A percentile compares a stretch with the other conserved stretches of the same genome.
phyloP scores from a whole-genome alignment of 2,888 invertebrate genomes.

The Drosophila atripex region DNA sequence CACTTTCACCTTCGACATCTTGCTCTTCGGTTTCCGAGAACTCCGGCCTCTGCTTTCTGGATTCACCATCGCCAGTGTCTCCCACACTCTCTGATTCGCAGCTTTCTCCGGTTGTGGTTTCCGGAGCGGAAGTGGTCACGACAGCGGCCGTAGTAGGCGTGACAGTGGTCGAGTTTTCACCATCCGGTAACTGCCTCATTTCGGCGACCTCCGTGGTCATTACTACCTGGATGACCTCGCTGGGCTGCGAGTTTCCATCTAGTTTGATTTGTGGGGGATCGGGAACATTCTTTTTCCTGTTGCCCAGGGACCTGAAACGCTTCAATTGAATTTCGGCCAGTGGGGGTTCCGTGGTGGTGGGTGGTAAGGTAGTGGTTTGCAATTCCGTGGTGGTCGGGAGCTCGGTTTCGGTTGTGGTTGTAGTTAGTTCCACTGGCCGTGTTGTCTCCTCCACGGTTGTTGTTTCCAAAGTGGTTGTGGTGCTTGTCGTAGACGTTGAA shows the following conservation, averaged over 20 bases:
- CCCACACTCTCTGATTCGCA: constrained; percentile 21
- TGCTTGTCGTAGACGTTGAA: not conserved
- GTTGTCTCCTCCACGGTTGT: constrained; percentile 12
- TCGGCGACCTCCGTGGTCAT: constrained; percentile 29
- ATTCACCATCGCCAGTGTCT: constrained; percentile 26
- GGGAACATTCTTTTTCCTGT: constrained; percentile 49
- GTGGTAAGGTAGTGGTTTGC: constrained; percentile 4
- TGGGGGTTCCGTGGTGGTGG: constrained; percentile 7
- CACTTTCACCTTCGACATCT: constrained; percentile 46
- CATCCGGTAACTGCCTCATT: constrained; percentile 8
- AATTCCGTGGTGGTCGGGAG: constrained; percentile 1
- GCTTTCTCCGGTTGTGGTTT: constrained; percentile 27
- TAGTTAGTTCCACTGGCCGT: not conserved
- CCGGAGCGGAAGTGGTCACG: constrained; percentile 26
- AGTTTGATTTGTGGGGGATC: constrained; percentile 57
- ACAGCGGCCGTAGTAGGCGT: constrained; percentile 10
- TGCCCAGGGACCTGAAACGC: constrained; percentile 21
- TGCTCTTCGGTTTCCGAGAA: constrained; percentile 21
- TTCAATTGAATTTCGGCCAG: constrained; percentile 14
- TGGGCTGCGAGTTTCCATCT: constrained; percentile 54
- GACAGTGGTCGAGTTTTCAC: not conserved
- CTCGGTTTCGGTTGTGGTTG: not conserved
- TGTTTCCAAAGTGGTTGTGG: not conserved
- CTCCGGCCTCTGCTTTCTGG: constrained; percentile 9
- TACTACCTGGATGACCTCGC: constrained; percentile 55